A percentile compares a stretch with the other conserved stretches of the same genome.
Evolutionary conservation across 2,113 vertebrate species (phyloP).

Genomic region (Chaetops frenatus): DNA sequence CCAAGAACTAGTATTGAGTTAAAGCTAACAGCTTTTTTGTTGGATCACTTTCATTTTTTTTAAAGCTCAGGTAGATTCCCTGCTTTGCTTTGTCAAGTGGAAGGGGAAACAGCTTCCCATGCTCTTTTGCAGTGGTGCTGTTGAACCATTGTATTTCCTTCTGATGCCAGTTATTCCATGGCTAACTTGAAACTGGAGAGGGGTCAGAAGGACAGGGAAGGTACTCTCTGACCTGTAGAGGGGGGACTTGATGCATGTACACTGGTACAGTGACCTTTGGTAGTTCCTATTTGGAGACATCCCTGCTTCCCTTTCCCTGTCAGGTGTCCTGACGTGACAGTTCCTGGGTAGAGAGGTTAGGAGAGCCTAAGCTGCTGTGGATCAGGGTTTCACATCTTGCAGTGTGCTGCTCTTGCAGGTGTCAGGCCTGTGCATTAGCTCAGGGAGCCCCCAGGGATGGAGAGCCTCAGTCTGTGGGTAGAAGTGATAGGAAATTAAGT

Average conservation of each 20-base stretch:
- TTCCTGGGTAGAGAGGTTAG: neutral
- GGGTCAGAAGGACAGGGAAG: neutral
- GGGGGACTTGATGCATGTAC: neutral
- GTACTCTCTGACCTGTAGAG: neutral
- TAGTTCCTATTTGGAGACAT: neutral
- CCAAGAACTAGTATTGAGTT: neutral
- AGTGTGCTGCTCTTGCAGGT: neutral
- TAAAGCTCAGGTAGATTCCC: neutral
- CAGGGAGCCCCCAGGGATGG: neutral
- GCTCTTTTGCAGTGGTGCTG: neutral
- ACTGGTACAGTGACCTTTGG: neutral
- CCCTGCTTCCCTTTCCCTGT: neutral
- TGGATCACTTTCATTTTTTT: neutral
- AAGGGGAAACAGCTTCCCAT: neutral
- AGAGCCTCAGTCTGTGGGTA: neutral
- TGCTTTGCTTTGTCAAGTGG: neutral
- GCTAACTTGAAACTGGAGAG: neutral
- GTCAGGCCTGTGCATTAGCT: neutral
- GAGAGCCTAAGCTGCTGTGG: neutral
- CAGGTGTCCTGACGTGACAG: neutral
- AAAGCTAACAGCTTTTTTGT: neutral
- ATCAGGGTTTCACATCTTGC: neutral
- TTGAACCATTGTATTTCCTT: rapidly evolving
- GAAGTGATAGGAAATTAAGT: neutral
- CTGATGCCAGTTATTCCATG: neutral